These are phyloP conservation scores for Merluccius polli DNA, from an alignment of 2,797 vertebrate genomes.

Conservation along the genomic window DNA sequence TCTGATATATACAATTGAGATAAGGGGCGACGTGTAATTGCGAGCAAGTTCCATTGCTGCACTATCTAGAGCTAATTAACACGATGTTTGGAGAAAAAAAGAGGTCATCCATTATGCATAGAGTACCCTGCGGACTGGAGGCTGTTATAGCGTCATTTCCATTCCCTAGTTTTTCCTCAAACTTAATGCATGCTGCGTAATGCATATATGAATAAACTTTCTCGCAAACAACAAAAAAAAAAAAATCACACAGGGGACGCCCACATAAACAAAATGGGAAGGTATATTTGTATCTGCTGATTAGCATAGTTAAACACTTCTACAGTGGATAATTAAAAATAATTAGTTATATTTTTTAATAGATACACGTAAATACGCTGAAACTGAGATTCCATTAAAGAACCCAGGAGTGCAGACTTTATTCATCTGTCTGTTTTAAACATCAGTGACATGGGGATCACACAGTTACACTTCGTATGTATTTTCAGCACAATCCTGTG, in stretches of 20 bases:
- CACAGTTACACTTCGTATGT: background rate
- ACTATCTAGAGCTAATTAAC: constrained; percentile 34
- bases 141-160: constrained; percentile 33
- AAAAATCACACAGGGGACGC: constrained; percentile 24
- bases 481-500: constrained; percentile 6
- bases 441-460: background rate
- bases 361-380: background rate
- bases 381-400: background rate
- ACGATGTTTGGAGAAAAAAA: constrained; percentile 24
- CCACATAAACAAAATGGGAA: constrained; percentile 12
- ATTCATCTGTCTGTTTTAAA: background rate
- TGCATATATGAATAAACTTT: constrained; percentile 27
- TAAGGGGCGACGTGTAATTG: constrained; percentile 31
- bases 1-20: constrained; percentile 35
- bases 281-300: background rate
- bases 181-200: constrained; percentile 45
- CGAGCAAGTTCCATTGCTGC: constrained; percentile 2
- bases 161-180: constrained; percentile 31
- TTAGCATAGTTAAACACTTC: background rate
- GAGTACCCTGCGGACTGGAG: constrained; percentile 32
- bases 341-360: background rate
- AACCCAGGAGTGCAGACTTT: background rate
- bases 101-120: constrained; percentile 35
- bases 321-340: constrained; percentile 11
- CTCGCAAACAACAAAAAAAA: constrained; percentile 13